phyloP scores from a whole-genome alignment of 2,113 vertebrate genomes.

The Chiloscyllium plagiosum region DNA sequence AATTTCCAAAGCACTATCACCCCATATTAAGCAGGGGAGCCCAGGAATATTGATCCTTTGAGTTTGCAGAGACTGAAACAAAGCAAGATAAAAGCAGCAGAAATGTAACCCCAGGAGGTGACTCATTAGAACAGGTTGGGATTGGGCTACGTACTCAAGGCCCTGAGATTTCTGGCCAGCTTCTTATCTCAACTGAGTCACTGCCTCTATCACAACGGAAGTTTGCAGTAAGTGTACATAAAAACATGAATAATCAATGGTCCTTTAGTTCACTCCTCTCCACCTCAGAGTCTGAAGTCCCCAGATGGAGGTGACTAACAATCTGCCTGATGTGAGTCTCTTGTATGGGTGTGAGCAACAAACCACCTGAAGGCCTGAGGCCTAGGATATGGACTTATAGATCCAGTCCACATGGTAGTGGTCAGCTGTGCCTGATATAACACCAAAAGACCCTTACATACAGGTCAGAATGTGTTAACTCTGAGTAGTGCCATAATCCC shows the following conservation, averaged over 20 bases:
- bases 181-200: not conserved
- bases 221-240: not conserved
- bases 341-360: not conserved
- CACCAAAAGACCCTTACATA: not conserved
- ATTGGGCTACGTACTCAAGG: not conserved
- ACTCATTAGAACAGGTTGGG: not conserved
- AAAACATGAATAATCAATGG: not conserved
- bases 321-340: not conserved
- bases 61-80: not conserved
- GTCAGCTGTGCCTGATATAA: not conserved
- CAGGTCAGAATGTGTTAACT: no score
- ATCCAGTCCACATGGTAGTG: not conserved
- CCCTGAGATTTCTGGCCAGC: not conserved
- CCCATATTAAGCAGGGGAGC: not conserved
- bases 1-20: not conserved
- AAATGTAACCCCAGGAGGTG: not conserved
- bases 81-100: not conserved
- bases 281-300: not conserved
- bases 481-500: no score
- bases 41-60: not conserved
- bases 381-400: not conserved
- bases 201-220: not conserved
- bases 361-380: not conserved
- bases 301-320: not conserved
- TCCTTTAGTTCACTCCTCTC: no score